Evolutionary conservation across 2,888 invertebrate genomes (phyloP).

Genomic region (Sphaeridia pumilis): DNA sequence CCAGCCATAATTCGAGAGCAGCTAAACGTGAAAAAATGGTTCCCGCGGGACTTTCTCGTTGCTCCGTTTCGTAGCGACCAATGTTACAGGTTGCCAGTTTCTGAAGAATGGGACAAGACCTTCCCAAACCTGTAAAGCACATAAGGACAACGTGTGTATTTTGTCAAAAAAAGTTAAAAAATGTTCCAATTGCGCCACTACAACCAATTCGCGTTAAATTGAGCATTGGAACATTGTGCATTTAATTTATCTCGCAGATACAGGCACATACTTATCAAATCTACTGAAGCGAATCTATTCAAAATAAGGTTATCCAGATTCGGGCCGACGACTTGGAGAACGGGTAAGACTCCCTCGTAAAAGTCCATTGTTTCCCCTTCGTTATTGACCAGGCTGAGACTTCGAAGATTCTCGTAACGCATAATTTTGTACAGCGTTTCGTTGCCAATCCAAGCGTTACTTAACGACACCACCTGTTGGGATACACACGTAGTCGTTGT

Average conservation of each 20-base stretch:
- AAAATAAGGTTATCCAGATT: slow-evolving; percentile 38
- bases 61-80: slow-evolving; percentile 28
- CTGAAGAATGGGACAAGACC: slow-evolving; percentile 37
- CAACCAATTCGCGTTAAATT: no score
- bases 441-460: slow-evolving; percentile 37
- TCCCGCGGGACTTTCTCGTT: neutral
- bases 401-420: slow-evolving; percentile 31
- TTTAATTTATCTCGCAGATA: no score
- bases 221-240: no score
- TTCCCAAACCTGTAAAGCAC: slow-evolving; percentile 37
- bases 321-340: slow-evolving; percentile 38
- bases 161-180: no score
- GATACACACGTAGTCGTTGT: no score
- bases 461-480: slow-evolving; percentile 36
- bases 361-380: slow-evolving; percentile 38
- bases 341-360: slow-evolving; percentile 38
- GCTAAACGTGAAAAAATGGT: slow-evolving; percentile 19
- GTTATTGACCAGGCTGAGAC: slow-evolving; percentile 35
- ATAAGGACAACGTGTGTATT: no score
- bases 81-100: slow-evolving; percentile 39
- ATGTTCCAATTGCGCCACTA: no score
- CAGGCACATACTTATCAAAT: slow-evolving; percentile 37
- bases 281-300: slow-evolving; percentile 37
- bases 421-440: slow-evolving; percentile 37
- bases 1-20: slow-evolving; percentile 38